Evolutionary conservation across 2,888 invertebrate species (phyloP), one percentile per base, ranked within the genome.

Genomic region (Linnaemya tessellans): DNA sequence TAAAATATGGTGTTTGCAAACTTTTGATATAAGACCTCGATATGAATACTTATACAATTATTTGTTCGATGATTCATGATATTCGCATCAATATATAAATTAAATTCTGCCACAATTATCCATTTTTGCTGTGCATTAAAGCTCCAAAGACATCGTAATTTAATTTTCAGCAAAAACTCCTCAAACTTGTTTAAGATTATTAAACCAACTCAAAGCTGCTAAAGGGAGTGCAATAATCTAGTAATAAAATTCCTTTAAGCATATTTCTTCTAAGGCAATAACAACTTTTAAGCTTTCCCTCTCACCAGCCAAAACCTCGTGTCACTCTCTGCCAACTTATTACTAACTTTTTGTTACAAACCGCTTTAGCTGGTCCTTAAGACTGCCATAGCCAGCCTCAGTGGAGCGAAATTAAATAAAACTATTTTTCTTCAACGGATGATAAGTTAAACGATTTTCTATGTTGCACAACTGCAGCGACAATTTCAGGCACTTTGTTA

Each of bases 391-490:
- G 18, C 8, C 38, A 38, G 18, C 8, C 38, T n/a, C 54, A 62
- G 25, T 49, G 3, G n/a, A n/a, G 30, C 20, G 30, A 65, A 65
- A 30, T 22, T 51, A 43, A 9, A 30, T 25, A 20, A 22, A 60
- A 64, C 38, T 73, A 54, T 54, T 64, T 82, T 54, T 64, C 77
- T 56, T 70, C 56, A 25, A 41, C 11, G 11, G 43, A 84, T 77
- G 73, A 84, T 80, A 77, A 73, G 56, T 74, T 84, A 38, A 84
- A 77, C 65, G 46, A 65, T 68, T 82, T 82, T 73, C 60, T 73
- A 60, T 58, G 49, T 78, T 35, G 30, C 25, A 46, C 20, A 65
- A 68, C 30, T 30, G 67, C 77, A 80, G 20, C 20, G 13, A 73
- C 9, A 73, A 78, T 41, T 58, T 75, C 18, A 46, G 20, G 7